Percentiles rank a stretch among this genome's conserved stretches.
phyloP scores from a whole-genome alignment of 2,797 vertebrate species.

The Loriculus beryllinus region DNA sequence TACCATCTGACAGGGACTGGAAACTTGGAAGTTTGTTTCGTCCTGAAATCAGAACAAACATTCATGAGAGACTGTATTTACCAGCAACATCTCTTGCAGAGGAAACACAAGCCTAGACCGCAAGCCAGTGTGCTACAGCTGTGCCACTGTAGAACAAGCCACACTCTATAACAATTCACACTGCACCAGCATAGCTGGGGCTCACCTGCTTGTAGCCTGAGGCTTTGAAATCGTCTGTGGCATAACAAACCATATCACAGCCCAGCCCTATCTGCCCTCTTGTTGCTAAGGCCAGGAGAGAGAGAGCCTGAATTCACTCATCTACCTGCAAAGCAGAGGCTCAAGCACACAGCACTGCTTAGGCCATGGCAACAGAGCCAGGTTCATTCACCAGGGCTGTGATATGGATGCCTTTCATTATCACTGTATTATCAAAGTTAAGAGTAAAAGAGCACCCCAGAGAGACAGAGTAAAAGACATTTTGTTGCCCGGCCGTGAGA shows the following conservation, averaged over 20 bases:
- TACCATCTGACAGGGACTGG: slow-evolving; percentile 86
- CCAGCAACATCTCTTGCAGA: background rate
- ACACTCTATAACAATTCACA: background rate
- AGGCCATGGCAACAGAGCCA: background rate
- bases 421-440: background rate
- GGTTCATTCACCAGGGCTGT: background rate
- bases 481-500: background rate
- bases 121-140: background rate
- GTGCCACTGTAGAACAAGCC: background rate
- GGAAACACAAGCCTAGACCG: background rate
- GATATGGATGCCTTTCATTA: background rate
- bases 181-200: background rate
- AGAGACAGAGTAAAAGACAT: background rate
- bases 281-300: background rate
- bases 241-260: background rate
- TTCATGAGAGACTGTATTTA: background rate
- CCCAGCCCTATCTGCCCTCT: background rate
- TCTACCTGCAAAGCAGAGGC: background rate
- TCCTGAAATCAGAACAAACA: slow-evolving; percentile 73
- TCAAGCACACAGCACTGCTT: background rate
- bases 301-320: background rate
- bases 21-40: slow-evolving; percentile 82
- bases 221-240: background rate
- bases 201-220: background rate
- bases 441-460: background rate